Base-by-base conservation (phyloP, 2,888 invertebrate species). In the Proisotoma minuta region DNA sequence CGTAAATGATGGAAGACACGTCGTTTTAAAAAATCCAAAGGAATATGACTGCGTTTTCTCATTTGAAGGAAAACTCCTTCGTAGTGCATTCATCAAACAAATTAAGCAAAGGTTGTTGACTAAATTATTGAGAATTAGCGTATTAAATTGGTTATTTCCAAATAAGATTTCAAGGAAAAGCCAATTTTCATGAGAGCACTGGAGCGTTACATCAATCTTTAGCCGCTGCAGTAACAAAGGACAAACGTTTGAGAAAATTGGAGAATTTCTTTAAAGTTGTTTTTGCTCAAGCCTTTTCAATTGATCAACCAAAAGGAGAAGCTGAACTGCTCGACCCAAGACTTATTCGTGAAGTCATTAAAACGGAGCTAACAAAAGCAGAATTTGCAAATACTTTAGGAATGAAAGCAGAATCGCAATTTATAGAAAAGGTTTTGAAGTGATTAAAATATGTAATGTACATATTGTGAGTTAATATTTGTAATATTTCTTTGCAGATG, bases 341-440 rank as follows among this genome's bases (percentile, higher is more conserved):
- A 60, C 75, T 78, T 2, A 79, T 81, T 10, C 78, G 77, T 71
- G 80, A 82, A 72, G 77, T 82, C 2, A 77, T 81, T 40, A 76
- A 80, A 57, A 82, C 80, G 20, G 82, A 84, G 74, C 73, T 84
- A 40, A 83, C 83, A 0, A 75, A 79, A 40, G 74, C 71, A 18
- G 85, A 85, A 75, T 84, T 85, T 77, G 83, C 84, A 0, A 83
- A 83, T 63, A 81, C 83, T 1, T 75, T 85, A 59, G 81, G 81
- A 43, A 81, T 85, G 79, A 78, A 79, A 63, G 75, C 81, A 0
- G 78, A 81, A 47, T 81, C 83, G 1, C 79, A 81, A 70, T 85
- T 85, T 75, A 82, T 84, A 12, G 77, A 79, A 61, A 77, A 77
- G 75, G 78, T 78, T 39, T 52, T 23, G 23, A 29, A 10, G 15